Evolutionary conservation across 1,140 invertebrate genomes (phyloP).

Genomic region (Stegodyphus dumicola): DNA sequence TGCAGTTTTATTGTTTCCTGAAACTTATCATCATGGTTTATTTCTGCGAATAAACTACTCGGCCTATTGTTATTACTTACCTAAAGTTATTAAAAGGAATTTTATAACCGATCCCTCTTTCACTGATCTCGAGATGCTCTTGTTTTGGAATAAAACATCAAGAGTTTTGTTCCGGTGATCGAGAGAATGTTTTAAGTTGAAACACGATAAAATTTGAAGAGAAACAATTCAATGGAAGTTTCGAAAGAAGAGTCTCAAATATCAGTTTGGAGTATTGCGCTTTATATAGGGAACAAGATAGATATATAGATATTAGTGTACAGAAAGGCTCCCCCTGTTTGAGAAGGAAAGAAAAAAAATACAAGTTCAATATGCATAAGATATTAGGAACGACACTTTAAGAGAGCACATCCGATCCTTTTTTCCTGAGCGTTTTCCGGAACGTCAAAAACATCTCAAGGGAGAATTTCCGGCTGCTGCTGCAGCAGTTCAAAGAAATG

Average conservation of each 20-base stretch:
- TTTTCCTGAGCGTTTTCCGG: conserved; percentile 22
- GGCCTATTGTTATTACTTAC: too few species aligned
- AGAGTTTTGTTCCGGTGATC: not conserved
- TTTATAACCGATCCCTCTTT: too few species aligned
- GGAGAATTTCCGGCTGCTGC: conserved; percentile 13
- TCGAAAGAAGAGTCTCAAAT: conserved; percentile 8
- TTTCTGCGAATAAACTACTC: too few species aligned
- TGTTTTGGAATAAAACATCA: not conserved
- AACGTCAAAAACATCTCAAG: conserved; percentile 34
- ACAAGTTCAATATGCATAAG: conserved; percentile 28
- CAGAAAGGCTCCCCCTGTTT: too few species aligned
- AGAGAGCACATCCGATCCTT: conserved; percentile 29
- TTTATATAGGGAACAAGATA: too few species aligned
- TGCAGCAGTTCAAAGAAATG: too few species aligned
- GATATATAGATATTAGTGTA: too few species aligned
- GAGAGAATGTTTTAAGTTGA: not conserved
- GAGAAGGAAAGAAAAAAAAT: not conserved
- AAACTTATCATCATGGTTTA: too few species aligned
- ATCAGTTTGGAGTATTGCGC: too few species aligned
- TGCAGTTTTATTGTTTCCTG: too few species aligned
- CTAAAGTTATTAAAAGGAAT: too few species aligned
- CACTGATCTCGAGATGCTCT: too few species aligned
- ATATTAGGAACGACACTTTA: conserved; percentile 32
- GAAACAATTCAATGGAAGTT: not conserved
- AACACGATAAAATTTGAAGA: not conserved